Percentiles rank a stretch among this genome's conserved stretches.
phyloP scores from a whole-genome alignment of 2,113 vertebrate genomes.

The Excalfactoria chinensis region DNA sequence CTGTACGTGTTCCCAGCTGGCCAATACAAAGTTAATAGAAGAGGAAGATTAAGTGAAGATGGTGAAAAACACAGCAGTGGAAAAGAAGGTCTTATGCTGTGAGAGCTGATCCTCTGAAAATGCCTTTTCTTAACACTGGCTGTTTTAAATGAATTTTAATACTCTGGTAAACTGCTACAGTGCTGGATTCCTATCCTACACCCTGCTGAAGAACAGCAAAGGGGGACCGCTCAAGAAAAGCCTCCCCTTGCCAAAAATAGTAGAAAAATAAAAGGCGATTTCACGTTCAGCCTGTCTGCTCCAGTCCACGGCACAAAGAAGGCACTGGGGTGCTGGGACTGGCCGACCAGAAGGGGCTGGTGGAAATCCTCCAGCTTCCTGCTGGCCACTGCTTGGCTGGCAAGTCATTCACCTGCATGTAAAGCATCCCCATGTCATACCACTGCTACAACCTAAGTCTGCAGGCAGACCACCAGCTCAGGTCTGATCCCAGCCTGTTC shows the following conservation, averaged over 20 bases:
- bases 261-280: neutral
- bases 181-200: neutral
- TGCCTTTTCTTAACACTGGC: conserved; percentile 6
- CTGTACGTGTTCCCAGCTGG: conserved; percentile 62
- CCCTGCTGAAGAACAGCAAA: neutral
- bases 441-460: neutral
- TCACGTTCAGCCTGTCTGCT: neutral
- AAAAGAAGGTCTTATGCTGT: neutral
- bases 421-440: neutral
- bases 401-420: neutral
- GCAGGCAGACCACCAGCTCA: neutral
- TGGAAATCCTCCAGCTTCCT: neutral
- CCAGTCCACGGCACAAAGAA: neutral
- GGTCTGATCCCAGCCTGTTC: neutral
- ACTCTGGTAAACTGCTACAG: neutral
- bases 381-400: neutral
- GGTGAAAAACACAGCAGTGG: conserved; percentile 23
- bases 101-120: conserved; percentile 48
- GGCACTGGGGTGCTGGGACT: neutral
- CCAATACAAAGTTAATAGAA: conserved; percentile 63
- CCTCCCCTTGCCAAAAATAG: neutral
- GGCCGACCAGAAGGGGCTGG: neutral
- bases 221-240: neutral
- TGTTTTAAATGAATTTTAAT: conserved; percentile 35
- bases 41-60: conserved; percentile 37